phyloP scores from a whole-genome alignment of 2,888 invertebrate species.

The Lasioglossum vierecki region DNA sequence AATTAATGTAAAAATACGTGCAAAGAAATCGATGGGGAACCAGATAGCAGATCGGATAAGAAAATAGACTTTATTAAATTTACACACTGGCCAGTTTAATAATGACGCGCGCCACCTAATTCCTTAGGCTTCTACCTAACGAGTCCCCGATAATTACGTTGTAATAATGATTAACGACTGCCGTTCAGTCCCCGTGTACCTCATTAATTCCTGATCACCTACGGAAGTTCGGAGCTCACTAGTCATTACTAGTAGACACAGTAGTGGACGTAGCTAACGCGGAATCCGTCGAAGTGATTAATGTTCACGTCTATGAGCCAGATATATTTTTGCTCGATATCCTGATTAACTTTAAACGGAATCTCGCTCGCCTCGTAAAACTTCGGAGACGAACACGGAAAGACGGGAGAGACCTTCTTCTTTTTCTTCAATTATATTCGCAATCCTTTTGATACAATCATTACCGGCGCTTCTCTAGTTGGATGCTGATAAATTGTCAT shows the following conservation, averaged over 20 bases:
- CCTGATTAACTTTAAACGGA: constrained; percentile 38
- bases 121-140: constrained; percentile 38
- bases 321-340: constrained; percentile 57
- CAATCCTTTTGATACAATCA: constrained; percentile 27
- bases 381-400: background rate
- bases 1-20: background rate
- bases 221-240: constrained; percentile 66
- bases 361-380: constrained; percentile 24
- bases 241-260: constrained; percentile 64
- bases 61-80: constrained; percentile 50
- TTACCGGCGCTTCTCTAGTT: background rate
- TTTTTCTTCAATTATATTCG: constrained; percentile 31
- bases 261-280: constrained; percentile 52
- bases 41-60: background rate
- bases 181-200: constrained; percentile 62
- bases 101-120: constrained; percentile 54
- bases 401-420: background rate
- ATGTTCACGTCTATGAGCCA: constrained; percentile 49
- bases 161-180: constrained; percentile 71
- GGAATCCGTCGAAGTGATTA: constrained; percentile 67
- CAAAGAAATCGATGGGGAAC: constrained; percentile 13
- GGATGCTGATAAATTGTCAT: background rate
- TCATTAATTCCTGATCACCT: constrained; percentile 64
- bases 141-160: constrained; percentile 67
- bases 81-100: constrained; percentile 36